phyloP scores from a whole-genome alignment of 2,113 vertebrate species.

The Zootoca vivipara region DNA sequence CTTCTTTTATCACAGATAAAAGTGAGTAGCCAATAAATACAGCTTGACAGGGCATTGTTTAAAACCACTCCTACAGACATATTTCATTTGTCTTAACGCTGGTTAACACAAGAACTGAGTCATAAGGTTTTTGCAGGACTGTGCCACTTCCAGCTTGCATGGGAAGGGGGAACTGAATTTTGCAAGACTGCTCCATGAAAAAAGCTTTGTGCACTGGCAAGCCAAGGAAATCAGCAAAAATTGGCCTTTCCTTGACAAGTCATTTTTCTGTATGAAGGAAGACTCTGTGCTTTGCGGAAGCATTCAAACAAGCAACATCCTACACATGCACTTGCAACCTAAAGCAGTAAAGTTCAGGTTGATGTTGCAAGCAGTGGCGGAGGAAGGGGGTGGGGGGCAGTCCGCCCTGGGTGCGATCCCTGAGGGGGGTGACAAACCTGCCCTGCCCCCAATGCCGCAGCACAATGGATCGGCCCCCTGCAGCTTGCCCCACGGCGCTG shows the following conservation, averaged over 20 bases:
- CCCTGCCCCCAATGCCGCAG: too few relatives aligned
- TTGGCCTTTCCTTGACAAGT: not conserved
- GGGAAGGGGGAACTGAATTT: not conserved
- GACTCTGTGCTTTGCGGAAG: not conserved
- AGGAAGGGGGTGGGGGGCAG: too few relatives aligned
- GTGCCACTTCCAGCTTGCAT: not conserved
- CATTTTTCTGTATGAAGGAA: not conserved
- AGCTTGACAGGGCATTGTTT: not conserved
- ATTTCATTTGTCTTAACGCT: not conserved
- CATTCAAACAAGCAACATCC: not conserved
- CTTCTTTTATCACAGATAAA: not conserved
- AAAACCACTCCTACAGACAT: not conserved
- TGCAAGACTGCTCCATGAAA: not conserved
- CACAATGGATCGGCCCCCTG: too few relatives aligned
- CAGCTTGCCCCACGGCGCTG: too few relatives aligned
- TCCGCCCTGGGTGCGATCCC: too few relatives aligned
- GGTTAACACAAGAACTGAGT: not conserved
- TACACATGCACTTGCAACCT: too few relatives aligned
- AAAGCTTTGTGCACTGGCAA: not conserved
- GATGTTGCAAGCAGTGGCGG: not conserved
- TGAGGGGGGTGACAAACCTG: too few relatives aligned
- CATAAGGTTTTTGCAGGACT: not conserved
- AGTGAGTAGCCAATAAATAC: not conserved
- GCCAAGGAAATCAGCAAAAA: not conserved
- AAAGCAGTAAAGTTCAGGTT: not conserved